phyloP scores from a whole-genome alignment of 2,888 invertebrate species.

The Carcina quercana region DNA sequence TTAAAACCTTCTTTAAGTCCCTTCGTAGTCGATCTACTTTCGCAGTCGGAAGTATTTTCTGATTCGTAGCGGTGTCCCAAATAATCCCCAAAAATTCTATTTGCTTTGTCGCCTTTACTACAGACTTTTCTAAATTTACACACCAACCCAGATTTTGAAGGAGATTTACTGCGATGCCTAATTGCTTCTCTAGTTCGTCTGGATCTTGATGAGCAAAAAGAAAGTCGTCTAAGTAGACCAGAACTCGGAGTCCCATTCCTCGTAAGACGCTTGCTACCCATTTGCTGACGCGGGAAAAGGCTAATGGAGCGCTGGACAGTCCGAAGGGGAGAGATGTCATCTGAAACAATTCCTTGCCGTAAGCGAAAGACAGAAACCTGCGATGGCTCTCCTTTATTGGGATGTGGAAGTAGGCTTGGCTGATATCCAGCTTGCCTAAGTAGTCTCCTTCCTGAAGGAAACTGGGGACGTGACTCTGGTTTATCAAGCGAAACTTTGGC shows the following conservation, averaged over 20 bases:
- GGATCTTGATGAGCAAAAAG: background rate
- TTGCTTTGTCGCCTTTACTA: background rate
- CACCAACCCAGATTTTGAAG: conserved; percentile 3
- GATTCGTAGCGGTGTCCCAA: conserved; percentile 13
- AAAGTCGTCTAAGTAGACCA: conserved; percentile 11
- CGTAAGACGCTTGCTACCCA: conserved; percentile 9
- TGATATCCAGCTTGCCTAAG: conserved; percentile 11
- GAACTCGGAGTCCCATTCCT: conserved; percentile 1
- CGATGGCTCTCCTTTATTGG: background rate
- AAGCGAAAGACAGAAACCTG: background rate
- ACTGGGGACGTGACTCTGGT: background rate
- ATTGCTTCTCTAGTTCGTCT: background rate
- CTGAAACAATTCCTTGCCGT: background rate
- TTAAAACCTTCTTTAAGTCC: background rate
- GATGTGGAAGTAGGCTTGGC: conserved; percentile 12
- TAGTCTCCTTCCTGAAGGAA: conserved; percentile 8
- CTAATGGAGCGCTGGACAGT: conserved; percentile 8
- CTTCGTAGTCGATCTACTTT: background rate
- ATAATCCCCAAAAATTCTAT: conserved; percentile 17
- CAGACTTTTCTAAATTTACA: conserved; percentile 5
- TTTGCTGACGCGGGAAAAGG: conserved; percentile 6
- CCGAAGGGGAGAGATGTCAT: conserved; percentile 10
- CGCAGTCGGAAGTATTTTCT: background rate
- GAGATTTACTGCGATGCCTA: background rate
- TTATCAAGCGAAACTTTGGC: background rate